A percentile compares a stretch with the other conserved stretches of the same genome.
These are phyloP conservation scores for Darevskia mixta DNA, from an alignment of 2,797 vertebrate genomes.

Conservation along the genomic window DNA sequence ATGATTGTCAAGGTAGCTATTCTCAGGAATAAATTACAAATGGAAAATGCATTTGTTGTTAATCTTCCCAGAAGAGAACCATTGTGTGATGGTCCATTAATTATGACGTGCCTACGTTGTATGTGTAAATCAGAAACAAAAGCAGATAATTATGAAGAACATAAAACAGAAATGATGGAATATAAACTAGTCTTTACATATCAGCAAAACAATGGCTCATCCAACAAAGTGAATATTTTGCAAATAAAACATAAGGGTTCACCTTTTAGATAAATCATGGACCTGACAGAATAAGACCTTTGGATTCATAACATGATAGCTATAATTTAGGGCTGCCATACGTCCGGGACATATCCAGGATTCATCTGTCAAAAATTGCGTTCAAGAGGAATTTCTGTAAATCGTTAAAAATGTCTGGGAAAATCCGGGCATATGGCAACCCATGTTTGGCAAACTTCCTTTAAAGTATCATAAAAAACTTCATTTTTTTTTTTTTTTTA, in stretches of 20 bases:
- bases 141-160: background rate
- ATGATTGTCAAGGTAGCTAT: background rate
- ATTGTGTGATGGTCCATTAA: conserved; percentile 4
- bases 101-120: background rate
- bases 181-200: background rate
- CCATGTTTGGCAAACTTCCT: too few relatives aligned
- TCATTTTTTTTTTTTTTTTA: too few relatives aligned
- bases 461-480: too few relatives aligned
- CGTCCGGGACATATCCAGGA: too few relatives aligned
- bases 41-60: background rate
- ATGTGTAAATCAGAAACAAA: background rate
- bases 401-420: too few relatives aligned
- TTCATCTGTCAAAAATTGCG: too few relatives aligned
- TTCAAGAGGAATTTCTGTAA: too few relatives aligned
- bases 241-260: conserved; percentile 53
- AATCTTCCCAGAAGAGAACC: background rate
- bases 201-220: conserved; percentile 15
- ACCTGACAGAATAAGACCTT: conserved; percentile 18
- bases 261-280: conserved; percentile 46
- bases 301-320: conserved; percentile 18
- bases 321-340: conserved; percentile 25
- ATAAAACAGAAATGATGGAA: background rate
- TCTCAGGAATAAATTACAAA: background rate
- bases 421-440: too few relatives aligned
- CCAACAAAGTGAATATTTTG: conserved; percentile 49